Conservation (phyloP, 92 coral and sea anemone genomes). For the Phymanthus crucifer region DNA sequence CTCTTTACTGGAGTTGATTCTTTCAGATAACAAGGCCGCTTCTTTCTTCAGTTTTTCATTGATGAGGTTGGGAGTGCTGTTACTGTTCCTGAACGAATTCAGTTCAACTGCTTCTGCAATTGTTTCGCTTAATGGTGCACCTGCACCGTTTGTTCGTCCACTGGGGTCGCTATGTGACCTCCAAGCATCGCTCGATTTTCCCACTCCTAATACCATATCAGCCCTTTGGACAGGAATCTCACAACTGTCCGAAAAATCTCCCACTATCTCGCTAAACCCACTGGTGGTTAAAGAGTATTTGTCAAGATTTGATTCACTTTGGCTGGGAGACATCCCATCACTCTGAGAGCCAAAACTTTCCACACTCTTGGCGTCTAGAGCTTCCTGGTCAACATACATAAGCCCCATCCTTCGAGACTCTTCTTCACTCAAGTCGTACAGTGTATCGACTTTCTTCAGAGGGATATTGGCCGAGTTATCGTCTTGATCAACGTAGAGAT, state of each 20-base stretch:
- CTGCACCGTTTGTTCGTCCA: conserved; percentile 72
- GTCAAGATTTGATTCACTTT: conserved; percentile 79
- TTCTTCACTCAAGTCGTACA: conserved; percentile 49
- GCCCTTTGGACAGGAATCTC: conserved; percentile 57
- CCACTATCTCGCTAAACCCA: conserved; percentile 84
- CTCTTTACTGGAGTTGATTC: conserved; percentile 63
- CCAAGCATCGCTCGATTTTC: conserved; percentile 64
- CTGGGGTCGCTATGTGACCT: conserved; percentile 96
- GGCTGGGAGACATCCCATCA: conserved; percentile 77
- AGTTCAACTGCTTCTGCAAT: conserved; percentile 85
- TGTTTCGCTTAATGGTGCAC: conserved; percentile 73
- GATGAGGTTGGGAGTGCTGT: conserved; percentile 87
- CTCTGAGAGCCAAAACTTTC: conserved; percentile 73
- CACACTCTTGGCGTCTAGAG: conserved; percentile 50
- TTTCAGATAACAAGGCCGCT: conserved; percentile 77
- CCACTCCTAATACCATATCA: conserved; percentile 39
- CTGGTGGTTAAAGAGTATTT: conserved; percentile 78
- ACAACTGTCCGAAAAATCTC: conserved; percentile 78
- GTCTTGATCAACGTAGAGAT: conserved; percentile 45
- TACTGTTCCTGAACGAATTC: conserved; percentile 77
- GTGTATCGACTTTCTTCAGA: conserved; percentile 58
- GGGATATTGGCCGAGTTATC: conserved; percentile 24
- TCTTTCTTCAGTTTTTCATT: conserved; percentile 84
- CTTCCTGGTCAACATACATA: conserved; percentile 30
- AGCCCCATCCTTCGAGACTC: conserved; percentile 26